Conservation (phyloP, 2,113 vertebrate species). For the Saccopteryx bilineata region DNA sequence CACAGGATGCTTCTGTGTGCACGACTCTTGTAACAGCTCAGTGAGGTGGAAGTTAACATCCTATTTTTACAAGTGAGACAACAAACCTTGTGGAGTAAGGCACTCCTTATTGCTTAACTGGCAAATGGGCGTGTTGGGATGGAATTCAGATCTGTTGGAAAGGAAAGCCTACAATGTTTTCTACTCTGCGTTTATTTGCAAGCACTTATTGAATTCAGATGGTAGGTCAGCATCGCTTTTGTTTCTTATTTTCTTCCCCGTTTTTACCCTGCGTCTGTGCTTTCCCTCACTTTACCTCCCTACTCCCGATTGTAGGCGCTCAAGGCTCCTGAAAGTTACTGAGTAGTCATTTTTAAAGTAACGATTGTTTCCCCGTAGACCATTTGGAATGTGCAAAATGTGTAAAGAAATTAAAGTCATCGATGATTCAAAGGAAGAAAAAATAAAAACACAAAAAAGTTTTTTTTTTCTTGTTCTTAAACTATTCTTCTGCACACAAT, state of each 20-base stretch:
- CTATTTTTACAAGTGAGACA: background rate
- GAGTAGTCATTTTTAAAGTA: background rate
- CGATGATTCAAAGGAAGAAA: background rate
- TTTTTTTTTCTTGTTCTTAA: slow-evolving; percentile 56
- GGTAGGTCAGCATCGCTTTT: background rate
- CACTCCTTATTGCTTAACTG: background rate
- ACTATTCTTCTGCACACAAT: slow-evolving; percentile 76
- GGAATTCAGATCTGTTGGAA: background rate
- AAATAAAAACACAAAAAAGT: background rate
- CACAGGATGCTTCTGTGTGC: background rate
- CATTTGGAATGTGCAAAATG: background rate
- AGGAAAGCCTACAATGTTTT: background rate
- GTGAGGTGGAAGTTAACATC: background rate
- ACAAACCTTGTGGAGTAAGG: background rate
- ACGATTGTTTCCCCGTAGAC: background rate
- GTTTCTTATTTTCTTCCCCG: background rate
- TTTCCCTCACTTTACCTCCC: background rate
- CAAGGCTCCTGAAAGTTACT: background rate
- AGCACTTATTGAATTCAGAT: background rate
- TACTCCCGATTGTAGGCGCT: background rate
- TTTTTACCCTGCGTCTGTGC: background rate
- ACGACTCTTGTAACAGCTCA: background rate
- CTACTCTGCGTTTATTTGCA: background rate
- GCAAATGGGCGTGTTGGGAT: background rate
- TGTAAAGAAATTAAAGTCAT: slow-evolving; percentile 10